A percentile compares a stretch with the other conserved stretches of the same genome.
Evolutionary conservation across 2,113 vertebrate species (phyloP).

Genomic region (Sceloporus tristichus): DNA sequence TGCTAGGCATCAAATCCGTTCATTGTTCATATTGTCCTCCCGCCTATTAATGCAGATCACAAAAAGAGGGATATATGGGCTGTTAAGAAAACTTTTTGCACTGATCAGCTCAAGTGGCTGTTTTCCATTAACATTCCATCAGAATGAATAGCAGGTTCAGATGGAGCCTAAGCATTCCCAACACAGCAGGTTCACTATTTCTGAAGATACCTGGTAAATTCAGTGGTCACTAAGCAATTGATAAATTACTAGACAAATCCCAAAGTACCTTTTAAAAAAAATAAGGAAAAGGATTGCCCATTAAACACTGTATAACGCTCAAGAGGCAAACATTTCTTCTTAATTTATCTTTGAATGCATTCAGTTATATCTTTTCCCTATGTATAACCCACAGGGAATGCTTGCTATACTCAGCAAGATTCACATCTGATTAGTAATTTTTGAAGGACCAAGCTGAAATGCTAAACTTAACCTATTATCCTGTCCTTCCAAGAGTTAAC

Average conservation of each 20-base stretch:
- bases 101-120: background rate
- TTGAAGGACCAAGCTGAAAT: background rate
- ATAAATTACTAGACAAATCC: background rate
- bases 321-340: slow-evolving; percentile 6
- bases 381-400: slow-evolving; percentile 1
- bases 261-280: slow-evolving; percentile 13
- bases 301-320: slow-evolving; percentile 29
- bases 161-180: background rate
- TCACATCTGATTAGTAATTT: slow-evolving; percentile 7
- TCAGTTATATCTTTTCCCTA: slow-evolving; percentile 21
- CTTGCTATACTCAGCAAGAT: slow-evolving; percentile 19
- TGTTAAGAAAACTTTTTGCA: slow-evolving; percentile 16
- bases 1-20: slow-evolving; percentile 40
- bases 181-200: background rate
- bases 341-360: slow-evolving; percentile 21
- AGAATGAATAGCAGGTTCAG: slow-evolving; percentile 19
- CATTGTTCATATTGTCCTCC: slow-evolving; percentile 46
- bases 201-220: slow-evolving; percentile 28
- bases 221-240: background rate
- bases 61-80: background rate
- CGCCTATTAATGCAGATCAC: slow-evolving; percentile 34
- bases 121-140: slow-evolving; percentile 31
- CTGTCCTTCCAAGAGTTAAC: background rate
- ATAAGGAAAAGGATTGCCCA: background rate
- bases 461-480: background rate